A percentile compares a stretch with the other conserved stretches of the same genome.
Conservation (phyloP, 2,113 vertebrate species). For the Poeciliopsis retropinna region DNA sequence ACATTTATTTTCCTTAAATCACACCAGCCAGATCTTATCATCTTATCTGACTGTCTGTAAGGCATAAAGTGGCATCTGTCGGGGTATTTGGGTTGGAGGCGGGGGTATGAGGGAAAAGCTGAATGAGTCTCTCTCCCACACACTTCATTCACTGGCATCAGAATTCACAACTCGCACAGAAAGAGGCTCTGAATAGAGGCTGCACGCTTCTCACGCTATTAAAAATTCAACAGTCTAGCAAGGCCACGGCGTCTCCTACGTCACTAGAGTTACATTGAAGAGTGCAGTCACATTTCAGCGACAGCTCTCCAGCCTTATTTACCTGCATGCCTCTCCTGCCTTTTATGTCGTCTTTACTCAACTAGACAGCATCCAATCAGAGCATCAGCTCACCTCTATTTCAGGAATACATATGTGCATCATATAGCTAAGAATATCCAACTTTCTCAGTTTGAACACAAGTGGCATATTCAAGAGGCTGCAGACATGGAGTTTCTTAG, state of each 20-base stretch:
- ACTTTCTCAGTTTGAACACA: conserved; percentile 17
- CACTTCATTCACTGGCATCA: conserved; percentile 84
- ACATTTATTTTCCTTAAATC: conserved; percentile 20
- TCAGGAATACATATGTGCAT: conserved; percentile 33
- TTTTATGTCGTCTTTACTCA: conserved; percentile 49
- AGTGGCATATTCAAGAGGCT: conserved; percentile 9
- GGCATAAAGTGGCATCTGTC: conserved; percentile 58
- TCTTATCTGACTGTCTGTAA: conserved; percentile 34
- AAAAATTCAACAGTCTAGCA: conserved; percentile 85
- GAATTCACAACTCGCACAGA: conserved; percentile 79
- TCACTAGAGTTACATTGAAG: conserved; percentile 80
- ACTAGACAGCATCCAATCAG: conserved; percentile 56
- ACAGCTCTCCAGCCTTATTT: conserved; percentile 73
- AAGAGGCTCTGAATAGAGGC: conserved; percentile 72
- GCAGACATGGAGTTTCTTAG: neutral
- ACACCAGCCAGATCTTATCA: conserved; percentile 17
- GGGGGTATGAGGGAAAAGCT: conserved; percentile 60
- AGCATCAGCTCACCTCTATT: conserved; percentile 36
- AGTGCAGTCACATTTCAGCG: conserved; percentile 80
- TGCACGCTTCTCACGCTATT: conserved; percentile 76
- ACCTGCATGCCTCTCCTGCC: conserved; percentile 57
- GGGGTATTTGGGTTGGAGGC: conserved; percentile 61
- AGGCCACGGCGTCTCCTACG: conserved; percentile 79
- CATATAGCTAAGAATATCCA: conserved; percentile 32
- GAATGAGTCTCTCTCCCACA: conserved; percentile 82